These are phyloP conservation scores for Camponotus floridanus DNA, from an alignment of 1,140 invertebrate species.

Conservation along the genomic window DNA sequence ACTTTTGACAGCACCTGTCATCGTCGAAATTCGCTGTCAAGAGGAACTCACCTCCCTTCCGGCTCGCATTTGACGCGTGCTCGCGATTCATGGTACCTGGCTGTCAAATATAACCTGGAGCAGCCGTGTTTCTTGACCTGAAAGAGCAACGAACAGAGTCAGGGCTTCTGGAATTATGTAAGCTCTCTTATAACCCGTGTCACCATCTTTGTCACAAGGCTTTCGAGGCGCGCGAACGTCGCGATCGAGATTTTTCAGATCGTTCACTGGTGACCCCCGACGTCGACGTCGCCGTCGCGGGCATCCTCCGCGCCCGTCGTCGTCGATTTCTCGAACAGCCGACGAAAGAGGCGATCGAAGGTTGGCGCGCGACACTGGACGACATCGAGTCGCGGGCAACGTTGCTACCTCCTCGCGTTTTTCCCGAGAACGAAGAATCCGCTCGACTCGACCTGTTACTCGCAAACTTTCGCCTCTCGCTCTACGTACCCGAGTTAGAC, in stretches of 20 bases:
- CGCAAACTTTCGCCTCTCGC: slow-evolving; percentile 45
- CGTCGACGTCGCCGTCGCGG: neutral
- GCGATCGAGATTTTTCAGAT: neutral
- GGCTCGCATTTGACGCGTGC: slow-evolving; percentile 71
- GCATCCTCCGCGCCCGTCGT: neutral
- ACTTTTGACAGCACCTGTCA: slow-evolving; percentile 45
- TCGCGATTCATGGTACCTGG: slow-evolving; percentile 76
- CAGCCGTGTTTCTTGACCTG: slow-evolving; percentile 83
- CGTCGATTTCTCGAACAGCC: neutral
- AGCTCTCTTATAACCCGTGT: slow-evolving; percentile 74
- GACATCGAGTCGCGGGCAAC: neutral
- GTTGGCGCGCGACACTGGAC: neutral
- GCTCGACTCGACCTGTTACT: no score
- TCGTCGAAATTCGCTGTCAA: neutral
- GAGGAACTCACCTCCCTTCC: slow-evolving; percentile 75
- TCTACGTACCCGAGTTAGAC: slow-evolving; percentile 82
- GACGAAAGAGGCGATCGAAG: neutral
- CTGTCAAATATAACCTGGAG: slow-evolving; percentile 76
- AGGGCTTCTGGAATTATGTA: slow-evolving; percentile 78
- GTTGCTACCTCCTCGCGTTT: no score
- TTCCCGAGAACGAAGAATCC: no score
- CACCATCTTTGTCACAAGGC: slow-evolving; percentile 81
- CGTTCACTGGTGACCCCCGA: neutral
- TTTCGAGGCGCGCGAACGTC: slow-evolving; percentile 52
- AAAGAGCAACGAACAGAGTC: slow-evolving; percentile 64